Evolutionary conservation across 2,797 vertebrate species (phyloP).

Genomic region (Parambassis ranga): DNA sequence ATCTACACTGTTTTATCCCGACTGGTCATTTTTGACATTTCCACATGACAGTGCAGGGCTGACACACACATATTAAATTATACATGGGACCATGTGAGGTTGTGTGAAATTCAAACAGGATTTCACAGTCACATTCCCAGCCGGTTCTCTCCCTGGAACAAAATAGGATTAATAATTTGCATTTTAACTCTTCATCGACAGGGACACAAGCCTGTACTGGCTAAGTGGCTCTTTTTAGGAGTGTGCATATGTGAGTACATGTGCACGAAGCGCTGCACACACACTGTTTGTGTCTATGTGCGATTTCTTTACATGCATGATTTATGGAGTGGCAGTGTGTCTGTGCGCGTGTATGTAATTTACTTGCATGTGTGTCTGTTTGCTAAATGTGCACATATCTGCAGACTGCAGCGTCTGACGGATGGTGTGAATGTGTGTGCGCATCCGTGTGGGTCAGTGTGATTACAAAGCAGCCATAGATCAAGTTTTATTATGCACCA

Average conservation of each 20-base stretch:
- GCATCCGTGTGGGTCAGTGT: conserved; percentile 55
- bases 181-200: conserved; percentile 69
- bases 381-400: conserved; percentile 38
- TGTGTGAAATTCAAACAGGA: conserved; percentile 64
- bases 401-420: conserved; percentile 44
- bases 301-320: conserved; percentile 52
- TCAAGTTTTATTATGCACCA: conserved; percentile 82
- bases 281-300: neutral
- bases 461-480: conserved; percentile 75
- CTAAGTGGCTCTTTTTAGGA: conserved; percentile 56
- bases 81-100: conserved; percentile 54
- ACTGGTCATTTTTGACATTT: conserved; percentile 45
- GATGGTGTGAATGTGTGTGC: conserved; percentile 16
- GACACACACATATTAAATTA: conserved; percentile 23
- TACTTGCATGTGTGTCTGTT: conserved; percentile 28
- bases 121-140: conserved; percentile 64
- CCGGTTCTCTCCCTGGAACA: conserved; percentile 55
- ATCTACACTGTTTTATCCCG: neutral
- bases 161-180: conserved; percentile 73
- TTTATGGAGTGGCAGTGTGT: conserved; percentile 45
- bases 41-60: conserved; percentile 10
- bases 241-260: conserved; percentile 18
- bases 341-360: conserved; percentile 10
- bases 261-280: conserved; percentile 7
- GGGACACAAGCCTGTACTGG: conserved; percentile 24